These are phyloP conservation scores for Castor canadensis DNA, from an alignment of 2,113 vertebrate species.

Conservation along the genomic window DNA sequence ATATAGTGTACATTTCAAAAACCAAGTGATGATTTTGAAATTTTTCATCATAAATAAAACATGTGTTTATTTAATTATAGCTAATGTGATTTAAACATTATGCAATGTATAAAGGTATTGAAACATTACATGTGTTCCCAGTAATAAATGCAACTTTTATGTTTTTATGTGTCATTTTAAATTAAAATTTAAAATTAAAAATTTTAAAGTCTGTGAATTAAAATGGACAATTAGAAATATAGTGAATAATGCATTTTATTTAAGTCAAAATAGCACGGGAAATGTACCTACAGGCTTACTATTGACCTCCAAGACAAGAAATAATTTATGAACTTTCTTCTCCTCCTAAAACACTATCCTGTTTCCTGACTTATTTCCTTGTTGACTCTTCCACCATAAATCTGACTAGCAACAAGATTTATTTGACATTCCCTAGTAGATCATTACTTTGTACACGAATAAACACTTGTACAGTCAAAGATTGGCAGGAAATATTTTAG, in stretches of 20 bases:
- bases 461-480: conserved; percentile 58
- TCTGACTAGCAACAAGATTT: conserved; percentile 60
- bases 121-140: background rate
- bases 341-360: background rate
- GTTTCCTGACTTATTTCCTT: conserved; percentile 55
- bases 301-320: background rate
- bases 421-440: conserved; percentile 52
- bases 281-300: conserved; percentile 7
- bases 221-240: background rate
- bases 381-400: conserved; percentile 49
- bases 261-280: background rate
- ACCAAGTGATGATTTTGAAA: background rate
- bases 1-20: background rate
- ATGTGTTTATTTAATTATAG: background rate
- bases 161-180: background rate
- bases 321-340: conserved; percentile 27
- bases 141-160: too few relatives aligned
- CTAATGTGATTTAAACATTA: background rate
- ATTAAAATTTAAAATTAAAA: background rate
- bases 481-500: conserved; percentile 32
- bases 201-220: background rate
- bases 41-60: background rate
- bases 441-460: conserved; percentile 55
- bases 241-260: background rate
- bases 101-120: background rate